phyloP scores from a whole-genome alignment of 2,797 vertebrate species.

The Cirrhinus molitorella region DNA sequence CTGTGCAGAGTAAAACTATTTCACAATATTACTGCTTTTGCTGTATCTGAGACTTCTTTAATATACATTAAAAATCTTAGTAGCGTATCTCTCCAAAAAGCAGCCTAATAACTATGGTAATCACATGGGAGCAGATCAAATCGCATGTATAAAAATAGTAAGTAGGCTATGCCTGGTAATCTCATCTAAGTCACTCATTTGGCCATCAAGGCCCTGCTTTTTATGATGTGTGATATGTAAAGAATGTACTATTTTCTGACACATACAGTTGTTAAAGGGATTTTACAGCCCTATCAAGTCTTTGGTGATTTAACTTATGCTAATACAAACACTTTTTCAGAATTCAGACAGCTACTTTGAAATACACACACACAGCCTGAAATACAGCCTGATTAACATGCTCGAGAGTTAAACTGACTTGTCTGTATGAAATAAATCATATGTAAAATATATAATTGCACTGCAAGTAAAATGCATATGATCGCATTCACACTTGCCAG shows the following conservation, averaged over 20 bases:
- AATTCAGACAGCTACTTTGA: not conserved
- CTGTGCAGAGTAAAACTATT: too few relatives aligned
- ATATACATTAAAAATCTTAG: too few relatives aligned
- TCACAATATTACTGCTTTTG: too few relatives aligned
- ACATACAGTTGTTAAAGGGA: not conserved
- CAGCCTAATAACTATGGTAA: not conserved
- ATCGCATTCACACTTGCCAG: not conserved
- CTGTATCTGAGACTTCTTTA: too few relatives aligned
- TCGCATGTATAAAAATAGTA: not conserved
- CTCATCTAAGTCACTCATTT: not conserved
- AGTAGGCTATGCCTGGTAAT: not conserved
- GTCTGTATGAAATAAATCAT: not conserved
- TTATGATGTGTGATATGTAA: not conserved
- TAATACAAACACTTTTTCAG: not conserved
- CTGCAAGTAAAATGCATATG: not conserved
- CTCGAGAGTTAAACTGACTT: not conserved
- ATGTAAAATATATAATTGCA: not conserved
- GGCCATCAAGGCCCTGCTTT: too few relatives aligned
- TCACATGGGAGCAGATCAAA: not conserved
- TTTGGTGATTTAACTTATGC: too few relatives aligned
- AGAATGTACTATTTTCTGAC: not conserved
- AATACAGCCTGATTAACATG: not conserved
- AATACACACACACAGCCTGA: not conserved
- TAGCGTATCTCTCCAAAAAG: not conserved
- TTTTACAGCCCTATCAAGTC: not conserved